These are phyloP conservation scores for Dromiciops gliroides DNA, from an alignment of 2,113 vertebrate species.

Conservation along the genomic window DNA sequence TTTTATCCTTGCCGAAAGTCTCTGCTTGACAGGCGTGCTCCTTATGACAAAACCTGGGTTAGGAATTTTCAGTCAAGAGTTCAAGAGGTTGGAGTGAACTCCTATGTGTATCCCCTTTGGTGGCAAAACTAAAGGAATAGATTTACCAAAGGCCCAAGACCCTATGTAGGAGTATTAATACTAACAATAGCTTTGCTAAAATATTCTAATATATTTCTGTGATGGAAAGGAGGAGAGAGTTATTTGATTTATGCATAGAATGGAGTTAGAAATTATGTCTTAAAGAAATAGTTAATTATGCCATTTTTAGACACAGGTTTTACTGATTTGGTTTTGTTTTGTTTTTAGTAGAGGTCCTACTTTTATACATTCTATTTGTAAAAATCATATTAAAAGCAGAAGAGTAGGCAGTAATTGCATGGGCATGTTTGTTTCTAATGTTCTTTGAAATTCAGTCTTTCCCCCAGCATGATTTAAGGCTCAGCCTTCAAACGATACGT, in stretches of 20 bases:
- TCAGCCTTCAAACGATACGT: background rate
- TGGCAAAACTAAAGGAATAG: background rate
- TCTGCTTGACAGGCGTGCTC: background rate
- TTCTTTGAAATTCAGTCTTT: background rate
- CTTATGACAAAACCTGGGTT: background rate
- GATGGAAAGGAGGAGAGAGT: background rate
- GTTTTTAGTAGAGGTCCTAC: background rate
- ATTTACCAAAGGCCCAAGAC: background rate
- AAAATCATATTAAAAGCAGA: background rate
- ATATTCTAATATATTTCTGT: background rate
- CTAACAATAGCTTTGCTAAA: background rate
- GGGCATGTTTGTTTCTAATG: background rate
- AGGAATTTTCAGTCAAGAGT: background rate
- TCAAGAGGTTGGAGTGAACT: background rate
- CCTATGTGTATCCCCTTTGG: background rate
- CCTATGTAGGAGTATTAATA: background rate
- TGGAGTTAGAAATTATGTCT: background rate
- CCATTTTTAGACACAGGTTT: background rate
- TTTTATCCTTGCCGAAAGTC: constrained; percentile 17
- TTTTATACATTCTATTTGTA: background rate
- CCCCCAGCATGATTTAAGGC: background rate
- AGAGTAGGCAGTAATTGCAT: background rate
- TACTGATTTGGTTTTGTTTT: background rate
- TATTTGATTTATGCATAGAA: background rate
- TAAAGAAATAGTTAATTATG: background rate